Evolutionary conservation across 2,888 invertebrate species (phyloP).

Genomic region (Limnephilus lunatus): DNA sequence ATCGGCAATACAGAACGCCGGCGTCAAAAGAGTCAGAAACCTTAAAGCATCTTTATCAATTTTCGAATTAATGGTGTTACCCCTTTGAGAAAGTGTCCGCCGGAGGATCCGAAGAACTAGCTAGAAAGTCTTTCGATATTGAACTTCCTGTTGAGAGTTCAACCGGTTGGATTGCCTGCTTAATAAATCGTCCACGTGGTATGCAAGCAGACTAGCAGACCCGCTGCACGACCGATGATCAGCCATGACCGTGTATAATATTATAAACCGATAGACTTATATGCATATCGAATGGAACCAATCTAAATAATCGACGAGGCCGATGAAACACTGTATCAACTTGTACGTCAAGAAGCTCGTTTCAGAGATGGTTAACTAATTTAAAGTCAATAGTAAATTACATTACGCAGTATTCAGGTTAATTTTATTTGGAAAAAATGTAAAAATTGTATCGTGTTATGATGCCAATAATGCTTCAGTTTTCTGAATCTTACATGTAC

Average conservation of each 20-base stretch:
- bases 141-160: constrained; percentile 32
- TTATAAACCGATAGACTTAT: not conserved
- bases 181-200: not conserved
- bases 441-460: not conserved
- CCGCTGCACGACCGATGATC: not conserved
- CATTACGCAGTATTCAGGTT: not conserved
- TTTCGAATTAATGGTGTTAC: not conserved
- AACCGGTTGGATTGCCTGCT: constrained; percentile 24
- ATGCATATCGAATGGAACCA: constrained; percentile 2
- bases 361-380: not conserved
- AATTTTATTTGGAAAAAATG: not conserved
- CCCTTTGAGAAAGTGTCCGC: not conserved
- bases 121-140: constrained; percentile 43
- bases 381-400: not conserved
- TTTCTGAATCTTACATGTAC: no score
- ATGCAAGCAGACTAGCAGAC: not conserved
- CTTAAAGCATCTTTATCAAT: not conserved
- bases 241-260: not conserved
- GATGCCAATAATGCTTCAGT: not conserved
- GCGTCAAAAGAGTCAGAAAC: not conserved
- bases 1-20: not conserved
- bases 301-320: not conserved
- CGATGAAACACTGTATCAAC: not conserved
- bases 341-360: not conserved
- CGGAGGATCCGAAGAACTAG: not conserved